Conservation (phyloP, 1,140 invertebrate species). For the Zaprionus camerounensis region DNA sequence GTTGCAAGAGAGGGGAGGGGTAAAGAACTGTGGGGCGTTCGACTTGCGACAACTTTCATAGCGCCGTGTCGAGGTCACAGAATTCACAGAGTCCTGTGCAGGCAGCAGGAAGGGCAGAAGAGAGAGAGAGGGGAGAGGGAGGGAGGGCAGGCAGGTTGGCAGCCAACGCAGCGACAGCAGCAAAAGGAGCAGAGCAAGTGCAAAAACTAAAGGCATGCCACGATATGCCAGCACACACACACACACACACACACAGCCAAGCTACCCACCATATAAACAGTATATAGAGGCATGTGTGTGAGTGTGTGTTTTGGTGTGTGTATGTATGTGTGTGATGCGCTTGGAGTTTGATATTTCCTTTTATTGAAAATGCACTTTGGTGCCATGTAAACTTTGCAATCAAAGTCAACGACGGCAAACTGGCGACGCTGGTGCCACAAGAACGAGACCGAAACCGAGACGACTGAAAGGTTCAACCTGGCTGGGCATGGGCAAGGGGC, state of each 20-base stretch:
- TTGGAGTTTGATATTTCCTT: constrained; percentile 78
- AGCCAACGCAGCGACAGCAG: constrained; percentile 13
- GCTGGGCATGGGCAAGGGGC: background rate
- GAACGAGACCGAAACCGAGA: constrained; percentile 49
- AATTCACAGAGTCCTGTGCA: constrained; percentile 58
- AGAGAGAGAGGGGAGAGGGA: background rate
- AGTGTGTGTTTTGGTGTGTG: constrained; percentile 22
- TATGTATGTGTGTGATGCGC: constrained; percentile 39
- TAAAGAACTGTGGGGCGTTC: constrained; percentile 26
- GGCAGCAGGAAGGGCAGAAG: background rate
- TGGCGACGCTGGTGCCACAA: constrained; percentile 49
- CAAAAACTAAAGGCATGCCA: constrained; percentile 72
- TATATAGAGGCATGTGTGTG: constrained; percentile 17
- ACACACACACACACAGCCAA: constrained; percentile 10
- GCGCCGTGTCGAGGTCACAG: constrained; percentile 68
- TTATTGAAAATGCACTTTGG: constrained; percentile 82
- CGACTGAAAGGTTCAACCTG: constrained; percentile 42
- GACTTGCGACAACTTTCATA: constrained; percentile 64
- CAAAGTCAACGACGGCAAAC: constrained; percentile 68
- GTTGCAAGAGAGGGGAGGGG: background rate
- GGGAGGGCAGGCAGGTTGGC: constrained; percentile 3
- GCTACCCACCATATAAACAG: constrained; percentile 27
- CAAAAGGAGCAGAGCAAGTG: constrained; percentile 63
- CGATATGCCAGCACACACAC: constrained; percentile 46
- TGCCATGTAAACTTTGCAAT: constrained; percentile 81